These are phyloP conservation scores for Pedetes capensis DNA, from an alignment of 2,113 vertebrate genomes.

Conservation along the genomic window DNA sequence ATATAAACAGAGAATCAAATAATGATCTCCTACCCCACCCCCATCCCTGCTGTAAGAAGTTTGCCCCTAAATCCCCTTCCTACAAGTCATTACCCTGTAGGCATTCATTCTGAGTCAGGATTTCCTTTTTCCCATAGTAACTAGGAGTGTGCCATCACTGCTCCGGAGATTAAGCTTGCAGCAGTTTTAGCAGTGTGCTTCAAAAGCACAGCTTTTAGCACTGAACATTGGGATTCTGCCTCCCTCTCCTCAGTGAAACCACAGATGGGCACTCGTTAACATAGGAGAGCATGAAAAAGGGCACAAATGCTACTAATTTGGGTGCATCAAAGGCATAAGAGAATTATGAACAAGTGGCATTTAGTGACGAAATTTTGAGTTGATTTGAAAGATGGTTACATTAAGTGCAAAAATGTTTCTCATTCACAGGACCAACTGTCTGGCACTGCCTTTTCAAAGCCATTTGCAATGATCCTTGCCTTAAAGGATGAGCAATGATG, in stretches of 20 bases:
- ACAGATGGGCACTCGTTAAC: neutral
- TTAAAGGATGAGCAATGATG: conserved; percentile 54
- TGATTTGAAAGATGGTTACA: conserved; percentile 41
- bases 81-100: neutral
- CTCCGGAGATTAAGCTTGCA: conserved; percentile 39
- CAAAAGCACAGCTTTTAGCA: conserved; percentile 40
- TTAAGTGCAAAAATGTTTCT: conserved; percentile 20
- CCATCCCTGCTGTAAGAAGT: conserved; percentile 1
- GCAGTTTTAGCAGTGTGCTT: conserved; percentile 55
- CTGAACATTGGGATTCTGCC: neutral
- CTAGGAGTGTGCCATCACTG: conserved; percentile 4
- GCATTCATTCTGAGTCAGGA: neutral
- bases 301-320: neutral
- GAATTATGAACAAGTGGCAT: neutral
- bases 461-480: conserved; percentile 47
- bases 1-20: neutral
- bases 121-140: conserved; percentile 65
- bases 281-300: neutral
- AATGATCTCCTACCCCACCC: neutral
- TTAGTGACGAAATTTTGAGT: conserved; percentile 1
- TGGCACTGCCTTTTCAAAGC: conserved; percentile 64
- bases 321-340: neutral
- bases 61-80: conserved; percentile 25
- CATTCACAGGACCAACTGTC: conserved; percentile 27
- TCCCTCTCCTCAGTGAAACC: conserved; percentile 23